These are phyloP conservation scores for Chlorops oryzae DNA, from an alignment of 1,140 invertebrate species.

Conservation along the genomic window DNA sequence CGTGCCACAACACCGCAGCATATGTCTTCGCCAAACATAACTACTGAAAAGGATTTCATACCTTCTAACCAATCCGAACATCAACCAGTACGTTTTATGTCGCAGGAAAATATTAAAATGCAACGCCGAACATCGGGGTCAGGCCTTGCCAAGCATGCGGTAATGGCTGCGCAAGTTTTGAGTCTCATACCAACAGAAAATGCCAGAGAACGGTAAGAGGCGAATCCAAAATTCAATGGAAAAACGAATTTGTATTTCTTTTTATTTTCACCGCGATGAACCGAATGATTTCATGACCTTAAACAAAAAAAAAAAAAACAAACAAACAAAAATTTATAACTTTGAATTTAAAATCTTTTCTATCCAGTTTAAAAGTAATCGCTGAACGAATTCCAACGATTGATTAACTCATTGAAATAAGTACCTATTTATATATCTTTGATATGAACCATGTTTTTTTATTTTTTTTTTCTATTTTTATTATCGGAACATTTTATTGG, in stretches of 20 bases:
- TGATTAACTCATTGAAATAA: no score
- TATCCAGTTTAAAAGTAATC: no score
- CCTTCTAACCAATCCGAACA: conserved; percentile 14
- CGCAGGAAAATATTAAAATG: conserved; percentile 41
- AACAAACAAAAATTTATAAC: no score
- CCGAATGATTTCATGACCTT: no score
- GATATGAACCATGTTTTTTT: no score
- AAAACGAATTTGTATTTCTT: not conserved
- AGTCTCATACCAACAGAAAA: conserved; percentile 73
- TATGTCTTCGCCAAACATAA: conserved; percentile 46
- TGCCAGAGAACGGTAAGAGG: conserved; percentile 62
- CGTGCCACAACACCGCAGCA: conserved; percentile 41
- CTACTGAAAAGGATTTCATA: conserved; percentile 20
- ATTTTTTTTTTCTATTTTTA: no score
- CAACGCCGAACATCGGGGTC: conserved; percentile 33
- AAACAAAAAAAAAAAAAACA: no score
- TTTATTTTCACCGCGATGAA: not conserved
- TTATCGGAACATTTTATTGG: no score
- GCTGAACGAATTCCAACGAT: no score
- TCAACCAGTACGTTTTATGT: conserved; percentile 34
- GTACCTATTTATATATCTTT: no score
- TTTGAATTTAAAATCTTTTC: no score
- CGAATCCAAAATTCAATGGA: no score
- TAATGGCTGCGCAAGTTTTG: conserved; percentile 69
- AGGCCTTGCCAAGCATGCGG: conserved; percentile 59